Base-by-base conservation (phyloP, 2,888 invertebrate species). In the Acanthacorydalis orientalis region DNA sequence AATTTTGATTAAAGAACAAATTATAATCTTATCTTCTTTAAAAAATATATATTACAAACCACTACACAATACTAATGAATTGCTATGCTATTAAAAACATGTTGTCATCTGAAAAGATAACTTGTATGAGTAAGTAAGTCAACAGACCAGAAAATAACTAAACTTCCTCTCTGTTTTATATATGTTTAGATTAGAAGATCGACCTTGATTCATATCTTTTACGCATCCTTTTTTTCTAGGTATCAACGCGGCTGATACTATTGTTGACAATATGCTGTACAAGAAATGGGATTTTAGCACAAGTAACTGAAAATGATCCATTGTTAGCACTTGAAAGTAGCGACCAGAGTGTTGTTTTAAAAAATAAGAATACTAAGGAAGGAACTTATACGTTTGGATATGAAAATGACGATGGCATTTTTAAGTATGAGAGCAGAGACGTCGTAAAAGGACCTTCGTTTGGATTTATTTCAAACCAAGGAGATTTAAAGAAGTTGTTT, bases 371-470 rank as follows among this genome's bases (percentile, higher is more conserved):
- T 2, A 87, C 87, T 60, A 80, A 83, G 46, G 87, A 87, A 60
- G 87, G 87, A 31, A 84, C 85, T 0, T 87, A 87, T 59, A 85
- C 86, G 1, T 83, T 83, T 52, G 87, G 87, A 1, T 87, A 84
- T 59, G 87, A 87, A 67, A 84, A 85, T 2, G 85, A 83, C 44
- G 87, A 87, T 62, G 87, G 87, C 4, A 83, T 84, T 0, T 87
- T 86, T 63, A 86, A 87, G 69, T 84, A 86, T 49, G 86, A 86
- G 66, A 86, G 82, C 57, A 70, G 85, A 51, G 84, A 84, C 63
- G 81, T 83, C 43, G 81, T 86, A 52, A 85, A 84, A 63, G 86
- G 86, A 38, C 23, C n/a, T n/a, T 11, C 37, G 7, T 37, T 37
- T 14, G 37, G 37, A 14, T 37, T 12, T 14, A 14, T 37, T n/a